phyloP scores from a whole-genome alignment of 2,888 invertebrate species.

The Diplazon laetatorius region DNA sequence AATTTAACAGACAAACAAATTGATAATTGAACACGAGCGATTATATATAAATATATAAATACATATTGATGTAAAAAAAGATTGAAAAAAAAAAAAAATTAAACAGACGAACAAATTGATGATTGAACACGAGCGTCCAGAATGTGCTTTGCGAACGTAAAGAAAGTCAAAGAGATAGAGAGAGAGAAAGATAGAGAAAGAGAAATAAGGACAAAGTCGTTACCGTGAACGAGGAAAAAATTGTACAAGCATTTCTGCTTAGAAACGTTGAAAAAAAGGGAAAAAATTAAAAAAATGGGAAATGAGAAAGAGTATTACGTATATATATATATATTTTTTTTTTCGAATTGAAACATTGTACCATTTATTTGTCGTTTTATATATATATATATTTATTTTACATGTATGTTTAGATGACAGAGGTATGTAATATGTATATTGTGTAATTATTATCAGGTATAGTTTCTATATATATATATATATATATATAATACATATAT shows the following conservation, averaged over 20 bases:
- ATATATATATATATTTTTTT: conserved; percentile 41
- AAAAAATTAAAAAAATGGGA: not conserved
- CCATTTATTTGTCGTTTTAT: conserved; percentile 29
- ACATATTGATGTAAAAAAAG: too few relatives aligned
- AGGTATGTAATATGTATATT: conserved; percentile 43
- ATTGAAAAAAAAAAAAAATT: too few relatives aligned
- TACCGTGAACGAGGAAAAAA: not conserved
- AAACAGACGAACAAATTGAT: too few relatives aligned
- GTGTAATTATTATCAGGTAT: conserved; percentile 38
- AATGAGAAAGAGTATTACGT: conserved; percentile 14
- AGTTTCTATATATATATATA: conserved; percentile 35
- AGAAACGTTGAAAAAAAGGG: not conserved
- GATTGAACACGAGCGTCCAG: too few relatives aligned
- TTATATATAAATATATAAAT: too few relatives aligned
- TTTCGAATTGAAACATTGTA: conserved; percentile 3
- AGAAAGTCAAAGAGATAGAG: conserved; percentile 7
- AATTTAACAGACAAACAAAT: too few relatives aligned
- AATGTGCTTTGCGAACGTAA: conserved; percentile 3
- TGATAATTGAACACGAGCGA: too few relatives aligned
- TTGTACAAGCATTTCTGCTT: not conserved
- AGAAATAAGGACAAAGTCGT: not conserved
- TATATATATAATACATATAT: too few relatives aligned
- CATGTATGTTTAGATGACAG: conserved; percentile 29
- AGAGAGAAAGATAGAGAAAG: not conserved
- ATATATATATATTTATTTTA: too few relatives aligned